Evolutionary conservation across 2,113 vertebrate species (phyloP).

Genomic region (Dromaius novaehollandiae): DNA sequence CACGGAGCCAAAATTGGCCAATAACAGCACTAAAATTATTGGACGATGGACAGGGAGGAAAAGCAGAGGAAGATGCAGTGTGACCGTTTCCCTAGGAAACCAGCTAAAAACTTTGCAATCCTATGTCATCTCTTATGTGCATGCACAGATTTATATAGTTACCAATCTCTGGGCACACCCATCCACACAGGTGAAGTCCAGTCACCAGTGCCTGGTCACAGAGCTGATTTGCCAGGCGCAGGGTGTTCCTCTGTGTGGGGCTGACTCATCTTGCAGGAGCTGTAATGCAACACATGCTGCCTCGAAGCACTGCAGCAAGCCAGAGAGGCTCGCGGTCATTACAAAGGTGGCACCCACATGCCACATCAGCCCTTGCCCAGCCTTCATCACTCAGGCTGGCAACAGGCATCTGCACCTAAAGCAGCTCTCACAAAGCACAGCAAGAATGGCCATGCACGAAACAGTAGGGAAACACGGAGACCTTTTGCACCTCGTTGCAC

Average conservation of each 20-base stretch:
- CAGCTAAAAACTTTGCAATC: neutral
- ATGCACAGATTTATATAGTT: neutral
- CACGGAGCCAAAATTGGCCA: neutral
- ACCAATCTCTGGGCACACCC: neutral
- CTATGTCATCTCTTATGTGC: neutral
- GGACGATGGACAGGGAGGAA: neutral
- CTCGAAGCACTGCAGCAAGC: too few relatives aligned
- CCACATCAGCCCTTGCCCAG: neutral
- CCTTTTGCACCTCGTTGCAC: neutral
- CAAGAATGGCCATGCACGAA: neutral
- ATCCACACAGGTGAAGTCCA: neutral
- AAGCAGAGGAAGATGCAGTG: neutral
- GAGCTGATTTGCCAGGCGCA: neutral
- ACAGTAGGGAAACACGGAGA: neutral
- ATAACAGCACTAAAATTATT: neutral
- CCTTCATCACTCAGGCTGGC: neutral
- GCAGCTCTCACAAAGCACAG: neutral
- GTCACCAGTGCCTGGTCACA: neutral
- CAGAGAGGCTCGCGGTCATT: neutral
- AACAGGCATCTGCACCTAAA: neutral
- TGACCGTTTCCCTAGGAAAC: neutral
- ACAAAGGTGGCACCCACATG: accelerated
- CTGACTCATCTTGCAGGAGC: neutral
- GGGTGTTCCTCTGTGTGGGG: neutral
- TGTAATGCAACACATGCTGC: neutral